Evolutionary conservation across 2,113 vertebrate species (phyloP).

Genomic region (Anolis carolinensis): DNA sequence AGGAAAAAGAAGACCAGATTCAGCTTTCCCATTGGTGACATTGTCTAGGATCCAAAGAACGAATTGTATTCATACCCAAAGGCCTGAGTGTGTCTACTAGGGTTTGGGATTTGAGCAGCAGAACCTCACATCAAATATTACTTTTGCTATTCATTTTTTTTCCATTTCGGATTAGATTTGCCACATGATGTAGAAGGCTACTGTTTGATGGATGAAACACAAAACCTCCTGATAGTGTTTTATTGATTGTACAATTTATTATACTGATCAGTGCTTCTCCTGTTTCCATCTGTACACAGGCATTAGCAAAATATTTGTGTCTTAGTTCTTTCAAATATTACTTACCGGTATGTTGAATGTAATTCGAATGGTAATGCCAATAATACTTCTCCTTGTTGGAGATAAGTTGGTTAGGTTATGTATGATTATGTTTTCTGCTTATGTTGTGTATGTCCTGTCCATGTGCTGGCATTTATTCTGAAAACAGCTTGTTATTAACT

Average conservation of each 20-base stretch:
- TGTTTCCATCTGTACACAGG: not conserved
- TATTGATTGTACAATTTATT: not conserved
- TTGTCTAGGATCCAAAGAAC: too few species aligned
- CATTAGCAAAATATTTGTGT: not conserved
- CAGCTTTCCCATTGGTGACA: too few species aligned
- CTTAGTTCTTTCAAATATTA: not conserved
- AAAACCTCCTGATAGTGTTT: not conserved
- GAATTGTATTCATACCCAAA: too few species aligned
- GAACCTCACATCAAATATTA: not conserved
- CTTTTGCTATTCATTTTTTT: not conserved
- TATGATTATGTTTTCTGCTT: not conserved
- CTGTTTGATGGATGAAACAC: not conserved
- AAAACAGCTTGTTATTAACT: not conserved
- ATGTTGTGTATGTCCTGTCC: not conserved
- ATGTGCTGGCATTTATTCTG: not conserved
- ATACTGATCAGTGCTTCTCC: not conserved
- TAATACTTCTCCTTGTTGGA: not conserved
- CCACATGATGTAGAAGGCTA: not conserved
- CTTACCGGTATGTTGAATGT: not conserved
- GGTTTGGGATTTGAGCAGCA: not conserved
- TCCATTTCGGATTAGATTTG: not conserved
- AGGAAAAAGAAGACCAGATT: not conserved
- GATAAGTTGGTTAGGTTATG: too few species aligned
- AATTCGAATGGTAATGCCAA: not conserved
- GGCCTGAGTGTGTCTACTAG: too few species aligned